Conservation (phyloP, 2,797 vertebrate genomes). For the Tragopan temminckii region DNA sequence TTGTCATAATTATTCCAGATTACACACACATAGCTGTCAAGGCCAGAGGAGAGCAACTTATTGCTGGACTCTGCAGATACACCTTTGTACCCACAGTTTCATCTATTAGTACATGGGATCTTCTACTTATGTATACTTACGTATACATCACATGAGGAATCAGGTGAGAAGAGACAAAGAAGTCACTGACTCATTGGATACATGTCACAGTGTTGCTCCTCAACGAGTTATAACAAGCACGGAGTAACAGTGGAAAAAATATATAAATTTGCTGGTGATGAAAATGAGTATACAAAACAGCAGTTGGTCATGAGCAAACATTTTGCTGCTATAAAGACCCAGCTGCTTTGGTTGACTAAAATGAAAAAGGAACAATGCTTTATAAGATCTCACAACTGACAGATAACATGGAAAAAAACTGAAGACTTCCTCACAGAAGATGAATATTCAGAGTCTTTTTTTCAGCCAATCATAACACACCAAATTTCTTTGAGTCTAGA, state of each 20-base stretch:
- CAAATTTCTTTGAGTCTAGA: slow-evolving; percentile 9
- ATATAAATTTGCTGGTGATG: slow-evolving; percentile 22
- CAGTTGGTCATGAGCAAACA: slow-evolving; percentile 50
- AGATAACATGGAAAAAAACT: not conserved
- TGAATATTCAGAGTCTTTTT: not conserved
- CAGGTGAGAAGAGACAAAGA: not conserved
- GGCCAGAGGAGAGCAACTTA: not conserved
- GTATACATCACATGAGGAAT: not conserved
- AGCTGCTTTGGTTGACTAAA: slow-evolving; percentile 61
- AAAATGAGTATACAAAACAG: slow-evolving; percentile 37
- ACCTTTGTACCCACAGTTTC: not conserved
- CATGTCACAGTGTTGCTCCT: not conserved
- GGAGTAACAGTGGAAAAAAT: not conserved
- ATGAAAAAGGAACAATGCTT: slow-evolving; percentile 56
- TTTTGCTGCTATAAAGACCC: slow-evolving; percentile 52
- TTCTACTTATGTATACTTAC: not conserved
- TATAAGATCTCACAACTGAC: slow-evolving; percentile 26
- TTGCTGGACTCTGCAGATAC: not conserved
- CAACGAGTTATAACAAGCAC: not conserved
- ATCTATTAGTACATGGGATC: not conserved
- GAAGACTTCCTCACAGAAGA: not conserved
- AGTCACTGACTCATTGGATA: not conserved
- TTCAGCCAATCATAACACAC: not conserved
- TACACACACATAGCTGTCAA: not conserved
- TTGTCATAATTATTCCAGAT: not conserved